Base-by-base conservation (phyloP, 2,113 vertebrate genomes). In the Typhlomys cinereus region DNA sequence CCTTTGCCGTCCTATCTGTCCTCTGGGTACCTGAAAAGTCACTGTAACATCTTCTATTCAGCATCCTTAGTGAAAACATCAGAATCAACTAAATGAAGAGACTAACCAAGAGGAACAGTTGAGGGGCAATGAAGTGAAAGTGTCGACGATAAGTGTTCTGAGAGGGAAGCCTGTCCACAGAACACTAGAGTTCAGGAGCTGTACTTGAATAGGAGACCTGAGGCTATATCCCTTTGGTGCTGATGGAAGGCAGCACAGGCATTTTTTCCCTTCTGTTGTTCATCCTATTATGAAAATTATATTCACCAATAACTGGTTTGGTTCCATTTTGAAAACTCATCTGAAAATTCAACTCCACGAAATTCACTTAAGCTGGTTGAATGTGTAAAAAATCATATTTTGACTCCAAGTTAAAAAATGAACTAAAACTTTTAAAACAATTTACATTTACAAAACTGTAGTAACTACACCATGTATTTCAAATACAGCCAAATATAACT, bases 31-130 rank as follows among this genome's bases (percentile, higher is more conserved):
- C 76, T 0, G 4, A 81, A 67, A 61, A 9, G 31, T 23, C 71
- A 92, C 66, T 48, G 66, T 50, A 54, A 31, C 67, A 61, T 67
- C 80, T 94, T 78, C 74, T 44, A 48, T 93, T 89, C 81, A 39
- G 15, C n/a, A 70, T 89, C 41, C n/a, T 90, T 9, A 1, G 52
- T 44, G 54, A 46, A 90, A 92, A 81, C 90, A 89, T 39, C 71
- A 61, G 79, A 95, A 94, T 25, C 81, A 66, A 87, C 86, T 88
- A 95, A 86, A 84, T 67, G 64, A 80, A 69, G 81, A 83, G 21
- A 83, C 79, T 52, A 83, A 80, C 12, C 41, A 78, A 88, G 36
- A 54, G 4, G 27, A 52, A 15, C 59, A 61, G 29, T 27, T 2
- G 27, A 66, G 48, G 62, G 36, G 5, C 1, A 92, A 85, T 62